Conservation (phyloP, 2,888 invertebrate genomes). For the Crematogaster levior region DNA sequence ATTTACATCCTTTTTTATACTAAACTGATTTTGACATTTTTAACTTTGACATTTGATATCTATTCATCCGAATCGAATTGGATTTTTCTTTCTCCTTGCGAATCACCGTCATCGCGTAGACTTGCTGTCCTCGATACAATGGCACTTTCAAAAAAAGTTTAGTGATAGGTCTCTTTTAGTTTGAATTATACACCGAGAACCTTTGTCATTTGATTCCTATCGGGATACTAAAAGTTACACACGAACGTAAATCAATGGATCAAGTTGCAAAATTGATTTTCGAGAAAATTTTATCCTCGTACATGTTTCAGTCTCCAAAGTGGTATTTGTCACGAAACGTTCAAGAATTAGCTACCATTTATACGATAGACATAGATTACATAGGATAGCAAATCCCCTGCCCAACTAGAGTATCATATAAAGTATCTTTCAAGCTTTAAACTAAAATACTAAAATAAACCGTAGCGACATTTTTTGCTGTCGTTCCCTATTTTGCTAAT, state of each 20-base stretch:
- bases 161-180: neutral
- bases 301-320: constrained; percentile 3
- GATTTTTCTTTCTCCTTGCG: neutral
- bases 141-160: constrained; percentile 27
- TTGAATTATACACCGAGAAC: constrained; percentile 30
- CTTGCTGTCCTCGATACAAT: neutral
- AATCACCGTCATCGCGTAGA: constrained; percentile 27
- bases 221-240: constrained; percentile 10
- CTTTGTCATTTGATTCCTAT: constrained; percentile 34
- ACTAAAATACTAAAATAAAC: neutral
- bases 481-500: constrained; percentile 5
- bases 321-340: neutral
- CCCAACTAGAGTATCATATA: neutral
- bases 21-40: neutral
- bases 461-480: constrained; percentile 2
- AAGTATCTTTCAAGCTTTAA: neutral
- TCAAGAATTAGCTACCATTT: neutral
- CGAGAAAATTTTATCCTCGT: neutral
- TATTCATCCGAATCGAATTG: neutral
- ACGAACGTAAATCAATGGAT: neutral
- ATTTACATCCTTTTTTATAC: neutral
- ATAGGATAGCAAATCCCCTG: neutral
- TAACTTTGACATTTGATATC: neutral
- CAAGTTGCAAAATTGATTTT: constrained; percentile 12
- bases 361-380: neutral